Conservation (phyloP, 2,797 vertebrate genomes). For the Lerista edwardsae region DNA sequence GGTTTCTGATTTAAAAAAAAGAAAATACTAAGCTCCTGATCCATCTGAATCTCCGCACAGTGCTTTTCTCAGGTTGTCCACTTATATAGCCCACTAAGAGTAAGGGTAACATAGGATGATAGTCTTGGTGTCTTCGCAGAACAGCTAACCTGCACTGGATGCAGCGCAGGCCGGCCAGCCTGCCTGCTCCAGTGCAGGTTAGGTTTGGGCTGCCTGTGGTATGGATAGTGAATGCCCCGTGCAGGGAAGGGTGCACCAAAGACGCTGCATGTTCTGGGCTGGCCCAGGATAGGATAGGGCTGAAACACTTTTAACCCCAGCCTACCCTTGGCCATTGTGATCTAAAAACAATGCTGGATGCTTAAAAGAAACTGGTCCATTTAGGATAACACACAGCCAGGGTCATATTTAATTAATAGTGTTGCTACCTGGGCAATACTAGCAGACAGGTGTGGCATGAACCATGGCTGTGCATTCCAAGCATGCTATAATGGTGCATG, state of each 20-base stretch:
- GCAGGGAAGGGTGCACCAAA: too few species aligned
- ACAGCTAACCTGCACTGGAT: too few species aligned
- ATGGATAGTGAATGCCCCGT: not conserved
- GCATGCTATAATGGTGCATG: not conserved
- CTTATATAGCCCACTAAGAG: not conserved
- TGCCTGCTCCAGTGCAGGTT: too few species aligned
- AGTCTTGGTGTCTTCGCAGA: not conserved
- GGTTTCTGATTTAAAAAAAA: not conserved
- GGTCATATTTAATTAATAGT: not conserved
- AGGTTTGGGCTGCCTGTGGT: too few species aligned
- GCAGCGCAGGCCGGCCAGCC: too few species aligned
- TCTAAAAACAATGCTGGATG: not conserved
- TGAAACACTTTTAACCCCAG: not conserved
- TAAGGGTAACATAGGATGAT: not conserved
- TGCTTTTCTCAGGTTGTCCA: not conserved
- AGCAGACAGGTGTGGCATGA: not conserved
- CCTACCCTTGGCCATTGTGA: not conserved
- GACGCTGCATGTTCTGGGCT: too few species aligned
- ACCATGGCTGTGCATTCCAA: not conserved
- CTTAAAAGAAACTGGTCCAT: not conserved
- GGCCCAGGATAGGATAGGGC: too few species aligned
- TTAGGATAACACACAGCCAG: too few species aligned
- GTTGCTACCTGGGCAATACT: not conserved
- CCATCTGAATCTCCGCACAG: not conserved
- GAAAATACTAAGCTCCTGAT: not conserved